Evolutionary conservation across 2,888 invertebrate genomes (phyloP), one percentile per base, ranked within the genome.

Genomic region (Sinelater perroti): DNA sequence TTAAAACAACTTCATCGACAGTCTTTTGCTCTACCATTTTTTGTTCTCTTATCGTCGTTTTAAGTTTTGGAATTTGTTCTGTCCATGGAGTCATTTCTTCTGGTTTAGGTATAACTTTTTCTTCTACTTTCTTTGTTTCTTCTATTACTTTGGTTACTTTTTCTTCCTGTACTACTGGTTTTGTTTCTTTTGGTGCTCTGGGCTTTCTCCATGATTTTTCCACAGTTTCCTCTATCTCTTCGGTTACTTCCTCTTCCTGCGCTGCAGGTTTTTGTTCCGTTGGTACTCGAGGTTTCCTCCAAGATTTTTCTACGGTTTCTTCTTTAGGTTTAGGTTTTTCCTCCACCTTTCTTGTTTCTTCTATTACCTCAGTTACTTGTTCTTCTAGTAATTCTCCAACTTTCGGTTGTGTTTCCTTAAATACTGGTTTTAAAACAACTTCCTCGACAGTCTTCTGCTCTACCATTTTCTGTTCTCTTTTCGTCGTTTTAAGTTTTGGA

Each of bases 21-120:
- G 45, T 72, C 66, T 80, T 78, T 60, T 76, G 78, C 2, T 69
- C 67, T 36, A 78, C 57, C 40, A 73, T 72, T 65, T 78, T 79
- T 53, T 64, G 74, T 21, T 75, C 73, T 68, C 62, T 67, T 50
- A 70, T 74, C 0, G 79, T 69, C 64, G 71, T 75, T 56, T 83
- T 84, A 10, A 85, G 67, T 35, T 72, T 77, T 18, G 83, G 78
- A 59, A 81, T 80, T 75, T 88, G 86, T 70, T 88, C 83, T 3
- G 84, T 88, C 84, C 84, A 83, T 3, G 83, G 80, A 56, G 62
- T 17, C 11, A 30, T 28, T 28, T 67, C 67, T 56, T 73, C 65
- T 59, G 71, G 67, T 62, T 75, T 24, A 69, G 55, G 5, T 73
- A 35, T 61, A 45, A 45, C 69, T 68, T 60, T 67, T 70, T 17